phyloP scores from a whole-genome alignment of 1,140 invertebrate species.

The Zaprionus lachaisei region DNA sequence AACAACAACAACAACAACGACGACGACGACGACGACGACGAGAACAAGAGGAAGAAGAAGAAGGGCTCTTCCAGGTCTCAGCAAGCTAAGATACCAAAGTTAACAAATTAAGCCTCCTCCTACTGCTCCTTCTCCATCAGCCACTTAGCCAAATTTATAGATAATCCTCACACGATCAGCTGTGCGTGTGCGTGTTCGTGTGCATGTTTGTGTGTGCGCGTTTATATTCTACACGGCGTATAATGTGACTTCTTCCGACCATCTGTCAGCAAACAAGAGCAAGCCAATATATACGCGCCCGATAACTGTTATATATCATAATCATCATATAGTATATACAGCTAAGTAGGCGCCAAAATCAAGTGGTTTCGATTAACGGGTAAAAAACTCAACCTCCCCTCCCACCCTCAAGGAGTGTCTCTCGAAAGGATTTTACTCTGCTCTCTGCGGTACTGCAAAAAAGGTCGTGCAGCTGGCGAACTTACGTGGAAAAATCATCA shows the following conservation, averaged over 20 bases:
- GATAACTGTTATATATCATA: not conserved
- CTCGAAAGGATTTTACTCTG: slow-evolving; percentile 14
- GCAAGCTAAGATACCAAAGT: slow-evolving; percentile 72
- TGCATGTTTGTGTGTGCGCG: slow-evolving; percentile 4
- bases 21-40: slow-evolving; percentile 24
- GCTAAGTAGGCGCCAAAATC: slow-evolving; percentile 5
- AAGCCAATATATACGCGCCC: slow-evolving; percentile 26
- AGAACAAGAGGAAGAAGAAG: slow-evolving; percentile 38
- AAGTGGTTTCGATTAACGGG: slow-evolving; percentile 41
- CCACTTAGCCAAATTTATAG: slow-evolving; percentile 34
- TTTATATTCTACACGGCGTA: slow-evolving; percentile 19
- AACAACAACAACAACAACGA: slow-evolving; percentile 22
- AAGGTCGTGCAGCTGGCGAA: slow-evolving; percentile 77
- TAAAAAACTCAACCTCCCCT: not conserved
- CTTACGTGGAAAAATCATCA: slow-evolving; percentile 82
- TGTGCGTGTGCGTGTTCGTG: slow-evolving; percentile 25
- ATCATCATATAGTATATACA: not conserved
- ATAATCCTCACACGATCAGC: slow-evolving; percentile 23
- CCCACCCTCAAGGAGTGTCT: not conserved
- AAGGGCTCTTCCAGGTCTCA: slow-evolving; percentile 14
- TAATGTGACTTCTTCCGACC: slow-evolving; percentile 63
- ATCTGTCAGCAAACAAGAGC: slow-evolving; percentile 18
- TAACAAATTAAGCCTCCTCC: slow-evolving; percentile 66
- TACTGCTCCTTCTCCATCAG: slow-evolving; percentile 38
- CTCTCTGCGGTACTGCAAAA: slow-evolving; percentile 18